Base-by-base conservation (phyloP, 2,888 invertebrate genomes). In the Aelia acuminata region DNA sequence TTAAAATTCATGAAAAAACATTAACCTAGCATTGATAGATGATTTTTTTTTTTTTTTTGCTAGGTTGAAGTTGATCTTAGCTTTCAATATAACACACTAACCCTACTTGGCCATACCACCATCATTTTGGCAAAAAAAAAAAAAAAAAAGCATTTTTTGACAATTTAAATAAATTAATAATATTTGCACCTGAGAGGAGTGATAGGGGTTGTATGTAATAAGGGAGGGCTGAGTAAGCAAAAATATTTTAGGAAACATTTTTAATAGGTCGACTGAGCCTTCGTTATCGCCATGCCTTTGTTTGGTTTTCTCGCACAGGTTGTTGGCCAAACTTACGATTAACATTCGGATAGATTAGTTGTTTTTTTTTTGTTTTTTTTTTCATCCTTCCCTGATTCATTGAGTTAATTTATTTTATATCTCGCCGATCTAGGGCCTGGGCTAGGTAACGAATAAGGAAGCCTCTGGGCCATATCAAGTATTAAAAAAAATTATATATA, bases 361-460 rank as follows among this genome's bases (percentile, higher is more conserved):
- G n/a, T n/a, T n/a, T n/a, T n/a, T n/a, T n/a, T n/a, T n/a, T n/a
- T n/a, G n/a, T n/a, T n/a, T n/a, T 5, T 63, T 63, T 63, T 63
- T 63, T 63, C 13, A 57, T 18, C 63, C 31, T 31, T 63, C 18
- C 63, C 31, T 63, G 5, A 63, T 31, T 63, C 31, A 31, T 63
- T 31, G 63, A 63, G 63, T 63, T 63, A 63, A 63, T 63, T 63
- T 63, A 63, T 63, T 63, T 63, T 63, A 63, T 63, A 63, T 63
- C 63, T 63, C 63, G 31, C 15, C 63, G 18, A 63, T 63, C 63
- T 63, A 63, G 31, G 63, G 31, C 31, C 31, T 31, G 7, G 31
- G 63, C 0, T 26, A 15, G 26, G 26, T 11, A 49, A n/a, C 53
- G n/a, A 53, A 53, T n/a, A 1, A 57, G 26, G 63, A 31, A 63